These are phyloP conservation scores for Macrosteles quadrilineatus DNA, from an alignment of 1,140 invertebrate species.

Conservation along the genomic window DNA sequence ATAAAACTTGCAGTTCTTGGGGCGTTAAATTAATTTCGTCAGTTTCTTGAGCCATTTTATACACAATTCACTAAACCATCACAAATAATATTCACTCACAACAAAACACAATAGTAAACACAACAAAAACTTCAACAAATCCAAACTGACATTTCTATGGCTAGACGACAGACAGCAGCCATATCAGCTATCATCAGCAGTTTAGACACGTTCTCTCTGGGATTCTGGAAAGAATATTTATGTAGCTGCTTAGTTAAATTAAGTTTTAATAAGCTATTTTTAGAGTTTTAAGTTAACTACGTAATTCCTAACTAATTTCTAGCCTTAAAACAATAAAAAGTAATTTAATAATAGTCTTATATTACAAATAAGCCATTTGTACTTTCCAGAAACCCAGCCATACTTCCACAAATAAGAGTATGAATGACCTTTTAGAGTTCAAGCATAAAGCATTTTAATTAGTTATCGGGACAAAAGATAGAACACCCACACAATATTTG, in stretches of 20 bases:
- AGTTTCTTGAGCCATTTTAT: conserved; percentile 54
- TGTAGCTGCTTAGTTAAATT: not conserved
- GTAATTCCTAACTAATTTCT: not conserved
- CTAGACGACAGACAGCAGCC: conserved; percentile 5
- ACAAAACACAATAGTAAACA: not conserved
- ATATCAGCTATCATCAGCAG: conserved; percentile 19
- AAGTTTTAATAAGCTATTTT: not conserved
- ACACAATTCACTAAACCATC: not conserved
- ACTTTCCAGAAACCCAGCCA: not conserved
- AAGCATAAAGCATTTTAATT: too few species aligned
- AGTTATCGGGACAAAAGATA: too few species aligned
- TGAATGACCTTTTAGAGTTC: too few species aligned
- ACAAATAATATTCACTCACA: not conserved
- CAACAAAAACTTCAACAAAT: conserved; percentile 6
- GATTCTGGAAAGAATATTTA: conserved; percentile 7
- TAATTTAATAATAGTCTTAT: not conserved
- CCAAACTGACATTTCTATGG: conserved; percentile 13
- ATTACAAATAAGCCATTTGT: not conserved
- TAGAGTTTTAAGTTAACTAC: not conserved
- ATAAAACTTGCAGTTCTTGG: conserved; percentile 77
- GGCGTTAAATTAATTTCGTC: conserved; percentile 63
- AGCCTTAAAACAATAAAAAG: not conserved
- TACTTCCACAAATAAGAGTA: too few species aligned
- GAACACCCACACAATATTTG: too few species aligned
- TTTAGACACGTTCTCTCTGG: conserved; percentile 4